A percentile compares a stretch with the other conserved stretches of the same genome.
Conservation (phyloP, 2,113 vertebrate species). For the Brienomyrus brachyistius region DNA sequence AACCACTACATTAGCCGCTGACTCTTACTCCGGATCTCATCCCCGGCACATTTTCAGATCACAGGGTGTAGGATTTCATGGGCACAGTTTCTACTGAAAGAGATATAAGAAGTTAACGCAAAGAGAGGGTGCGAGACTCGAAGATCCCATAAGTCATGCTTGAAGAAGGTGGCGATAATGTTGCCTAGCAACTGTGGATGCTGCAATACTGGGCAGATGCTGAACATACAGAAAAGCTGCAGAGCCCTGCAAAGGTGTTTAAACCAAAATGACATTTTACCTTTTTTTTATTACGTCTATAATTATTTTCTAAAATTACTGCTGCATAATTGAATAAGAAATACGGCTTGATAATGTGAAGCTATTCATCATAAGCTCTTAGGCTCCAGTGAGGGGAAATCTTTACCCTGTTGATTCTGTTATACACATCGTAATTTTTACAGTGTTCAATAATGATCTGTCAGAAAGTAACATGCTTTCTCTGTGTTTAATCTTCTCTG, state of each 20-base stretch:
- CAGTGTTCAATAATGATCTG: not conserved
- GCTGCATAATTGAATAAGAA: not conserved
- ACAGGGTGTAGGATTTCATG: not conserved
- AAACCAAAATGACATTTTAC: not conserved
- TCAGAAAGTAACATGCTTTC: not conserved
- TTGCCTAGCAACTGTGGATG: constrained; percentile 13
- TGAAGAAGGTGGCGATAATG: not conserved
- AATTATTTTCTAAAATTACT: constrained; percentile 5
- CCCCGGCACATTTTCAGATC: not conserved
- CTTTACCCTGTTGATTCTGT: constrained; percentile 1
- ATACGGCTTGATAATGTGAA: not conserved
- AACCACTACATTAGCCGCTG: not conserved
- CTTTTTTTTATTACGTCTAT: not conserved
- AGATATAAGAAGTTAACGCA: not conserved
- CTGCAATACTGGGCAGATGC: not conserved
- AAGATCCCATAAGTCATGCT: not conserved
- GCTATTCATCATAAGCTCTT: not conserved
- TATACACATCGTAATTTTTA: not conserved
- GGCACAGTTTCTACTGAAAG: not conserved
- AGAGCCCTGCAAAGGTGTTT: not conserved
- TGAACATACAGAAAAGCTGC: not conserved
- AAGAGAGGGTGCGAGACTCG: not conserved
- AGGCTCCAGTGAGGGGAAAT: not conserved
- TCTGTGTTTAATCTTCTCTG: not conserved
- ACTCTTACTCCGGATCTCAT: not conserved